phyloP scores from a whole-genome alignment of 64 coral and sea anemone species.

The Montipora capricornis region DNA sequence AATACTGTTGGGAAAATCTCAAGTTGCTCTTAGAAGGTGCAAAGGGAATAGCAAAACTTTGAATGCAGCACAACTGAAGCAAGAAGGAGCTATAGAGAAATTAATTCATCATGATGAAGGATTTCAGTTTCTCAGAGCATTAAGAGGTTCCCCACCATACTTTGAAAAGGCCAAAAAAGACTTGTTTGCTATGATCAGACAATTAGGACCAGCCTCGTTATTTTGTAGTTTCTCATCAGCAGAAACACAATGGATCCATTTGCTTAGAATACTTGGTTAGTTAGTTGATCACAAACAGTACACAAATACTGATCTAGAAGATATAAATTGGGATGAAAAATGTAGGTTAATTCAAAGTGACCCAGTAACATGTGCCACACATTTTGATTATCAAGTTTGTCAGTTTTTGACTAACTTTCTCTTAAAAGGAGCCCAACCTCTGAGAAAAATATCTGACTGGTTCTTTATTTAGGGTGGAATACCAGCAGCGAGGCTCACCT shows the following conservation, averaged over 20 bases:
- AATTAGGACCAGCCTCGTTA: slow-evolving; percentile 42
- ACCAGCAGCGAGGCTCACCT: no score
- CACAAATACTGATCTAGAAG: slow-evolving; percentile 6
- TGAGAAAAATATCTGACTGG: slow-evolving; percentile 63
- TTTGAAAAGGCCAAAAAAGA: slow-evolving; percentile 52
- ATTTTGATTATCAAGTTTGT: slow-evolving; percentile 59
- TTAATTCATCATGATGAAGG: slow-evolving; percentile 23
- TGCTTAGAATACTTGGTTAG: slow-evolving; percentile 31
- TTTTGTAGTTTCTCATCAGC: slow-evolving; percentile 86
- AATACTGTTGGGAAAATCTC: slow-evolving; percentile 17
- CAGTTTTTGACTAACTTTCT: slow-evolving; percentile 52
- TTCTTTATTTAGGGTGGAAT: not conserved
- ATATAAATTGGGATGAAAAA: slow-evolving; percentile 54
- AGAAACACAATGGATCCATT: slow-evolving; percentile 60
- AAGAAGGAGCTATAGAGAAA: slow-evolving; percentile 26
- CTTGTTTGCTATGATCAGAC: slow-evolving; percentile 90
- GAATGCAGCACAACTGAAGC: slow-evolving; percentile 25
- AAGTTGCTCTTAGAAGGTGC: slow-evolving; percentile 42
- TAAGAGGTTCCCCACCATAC: not conserved
- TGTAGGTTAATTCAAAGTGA: slow-evolving; percentile 49
- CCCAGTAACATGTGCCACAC: slow-evolving; percentile 46
- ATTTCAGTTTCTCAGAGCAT: slow-evolving; percentile 2
- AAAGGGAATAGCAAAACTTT: slow-evolving; percentile 39
- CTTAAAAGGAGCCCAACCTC: slow-evolving; percentile 28
- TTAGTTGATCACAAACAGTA: slow-evolving; percentile 22